These are phyloP conservation scores for Elaeidobius kamerunicus DNA, from an alignment of 2,888 invertebrate species.

Conservation along the genomic window DNA sequence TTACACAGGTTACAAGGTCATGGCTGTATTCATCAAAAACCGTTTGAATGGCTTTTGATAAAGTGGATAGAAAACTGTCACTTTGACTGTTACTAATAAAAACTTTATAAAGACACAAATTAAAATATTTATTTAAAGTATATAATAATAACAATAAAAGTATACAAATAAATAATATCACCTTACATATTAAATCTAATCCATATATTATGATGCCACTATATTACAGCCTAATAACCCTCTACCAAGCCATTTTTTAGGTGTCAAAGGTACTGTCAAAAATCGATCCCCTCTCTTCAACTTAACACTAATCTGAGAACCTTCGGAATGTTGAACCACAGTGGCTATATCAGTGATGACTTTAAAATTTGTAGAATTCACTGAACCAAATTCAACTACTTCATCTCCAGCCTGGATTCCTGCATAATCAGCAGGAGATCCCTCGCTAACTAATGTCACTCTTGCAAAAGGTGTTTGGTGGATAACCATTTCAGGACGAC, in stretches of 20 bases:
- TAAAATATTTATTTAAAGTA: too few species aligned
- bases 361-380: slow-evolving; percentile 68
- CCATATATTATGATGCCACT: slow-evolving; percentile 46
- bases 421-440: slow-evolving; percentile 80
- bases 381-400: slow-evolving; percentile 74
- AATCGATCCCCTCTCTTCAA: slow-evolving; percentile 54
- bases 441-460: slow-evolving; percentile 68
- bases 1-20: too few species aligned
- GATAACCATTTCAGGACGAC: slow-evolving; percentile 29
- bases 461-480: slow-evolving; percentile 59
- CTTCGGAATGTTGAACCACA: slow-evolving; percentile 62
- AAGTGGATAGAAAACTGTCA: too few species aligned
- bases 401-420: slow-evolving; percentile 68
- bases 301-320: slow-evolving; percentile 53
- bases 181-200: too few species aligned
- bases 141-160: too few species aligned
- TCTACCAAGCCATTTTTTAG: slow-evolving; percentile 73
- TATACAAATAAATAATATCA: too few species aligned
- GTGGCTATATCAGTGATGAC: slow-evolving; percentile 65
- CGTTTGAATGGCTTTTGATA: too few species aligned
- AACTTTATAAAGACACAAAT: too few species aligned
- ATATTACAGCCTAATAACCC: slow-evolving; percentile 76
- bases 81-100: too few species aligned
- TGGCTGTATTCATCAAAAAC: too few species aligned
- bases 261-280: slow-evolving; percentile 61